Evolutionary conservation across 2,797 vertebrate genomes (phyloP).

Genomic region (Heliangelus exortis): DNA sequence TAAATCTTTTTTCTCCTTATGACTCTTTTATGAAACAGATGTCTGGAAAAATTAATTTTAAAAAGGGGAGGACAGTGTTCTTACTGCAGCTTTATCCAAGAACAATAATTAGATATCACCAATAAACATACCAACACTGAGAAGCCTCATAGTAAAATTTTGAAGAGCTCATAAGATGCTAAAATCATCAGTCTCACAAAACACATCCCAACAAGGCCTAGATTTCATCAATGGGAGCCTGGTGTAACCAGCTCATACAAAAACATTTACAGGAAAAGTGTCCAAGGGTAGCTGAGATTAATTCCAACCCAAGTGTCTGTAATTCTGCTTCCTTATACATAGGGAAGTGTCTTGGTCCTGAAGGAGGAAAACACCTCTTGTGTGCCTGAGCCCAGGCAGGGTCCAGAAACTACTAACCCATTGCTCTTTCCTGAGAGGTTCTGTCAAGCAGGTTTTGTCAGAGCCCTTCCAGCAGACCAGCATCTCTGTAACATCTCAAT

Average conservation of each 20-base stretch:
- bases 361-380: not conserved
- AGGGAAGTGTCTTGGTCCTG: not conserved
- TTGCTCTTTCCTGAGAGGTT: not conserved
- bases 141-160: not conserved
- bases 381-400: not conserved
- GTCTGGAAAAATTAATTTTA: slow-evolving; percentile 31
- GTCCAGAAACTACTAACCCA: not conserved
- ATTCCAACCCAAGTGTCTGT: not conserved
- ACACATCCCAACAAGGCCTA: not conserved
- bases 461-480: not conserved
- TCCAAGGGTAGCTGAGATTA: not conserved
- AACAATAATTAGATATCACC: not conserved
- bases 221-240: not conserved
- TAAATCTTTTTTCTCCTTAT: slow-evolving; percentile 15
- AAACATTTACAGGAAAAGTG: not conserved
- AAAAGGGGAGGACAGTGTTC: not conserved
- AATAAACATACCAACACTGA: not conserved
- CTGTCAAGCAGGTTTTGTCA: not conserved
- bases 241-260: not conserved
- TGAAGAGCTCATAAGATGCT: not conserved
- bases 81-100: not conserved
- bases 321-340: not conserved
- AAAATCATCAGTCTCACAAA: not conserved
- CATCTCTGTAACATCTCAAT: not conserved
- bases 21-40: not conserved